These are phyloP conservation scores for Ciconia stormi DNA, from an alignment of 2,113 vertebrate genomes.

Conservation along the genomic window DNA sequence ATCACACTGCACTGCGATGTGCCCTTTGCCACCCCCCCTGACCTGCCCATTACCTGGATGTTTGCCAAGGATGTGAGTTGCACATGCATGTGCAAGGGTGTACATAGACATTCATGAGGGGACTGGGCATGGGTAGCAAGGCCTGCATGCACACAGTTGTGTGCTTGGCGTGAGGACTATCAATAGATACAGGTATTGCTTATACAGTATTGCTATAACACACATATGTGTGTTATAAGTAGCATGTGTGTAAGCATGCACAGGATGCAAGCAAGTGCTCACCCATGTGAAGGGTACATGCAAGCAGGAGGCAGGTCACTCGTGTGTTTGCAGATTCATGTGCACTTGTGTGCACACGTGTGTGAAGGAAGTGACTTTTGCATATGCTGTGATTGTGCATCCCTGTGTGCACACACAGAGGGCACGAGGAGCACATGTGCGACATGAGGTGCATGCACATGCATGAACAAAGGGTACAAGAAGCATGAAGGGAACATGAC, in stretches of 20 bases:
- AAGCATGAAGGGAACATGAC: rapidly evolving
- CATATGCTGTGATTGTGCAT: background rate
- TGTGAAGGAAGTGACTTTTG: background rate
- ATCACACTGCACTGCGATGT: background rate
- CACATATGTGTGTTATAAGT: rapidly evolving
- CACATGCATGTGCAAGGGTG: rapidly evolving
- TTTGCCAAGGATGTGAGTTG: constrained; percentile 30
- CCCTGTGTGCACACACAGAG: no score
- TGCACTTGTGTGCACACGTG: no score
- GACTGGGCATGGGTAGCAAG: background rate
- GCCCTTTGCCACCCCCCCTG: background rate
- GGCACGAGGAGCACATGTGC: rapidly evolving
- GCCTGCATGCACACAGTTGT: background rate
- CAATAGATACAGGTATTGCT: background rate
- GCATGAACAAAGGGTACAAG: background rate
- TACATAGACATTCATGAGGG: rapidly evolving
- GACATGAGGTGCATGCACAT: background rate
- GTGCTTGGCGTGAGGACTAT: background rate
- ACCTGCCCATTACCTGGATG: background rate
- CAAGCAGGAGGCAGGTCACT: background rate
- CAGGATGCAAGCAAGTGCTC: background rate
- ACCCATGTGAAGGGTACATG: rapidly evolving
- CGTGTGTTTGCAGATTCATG: rapidly evolving
- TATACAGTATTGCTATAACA: no score
- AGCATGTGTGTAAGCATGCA: background rate